A percentile compares a stretch with the other conserved stretches of the same genome.
phyloP scores from a whole-genome alignment of 2,888 invertebrate species.

The Plebejus anna region DNA sequence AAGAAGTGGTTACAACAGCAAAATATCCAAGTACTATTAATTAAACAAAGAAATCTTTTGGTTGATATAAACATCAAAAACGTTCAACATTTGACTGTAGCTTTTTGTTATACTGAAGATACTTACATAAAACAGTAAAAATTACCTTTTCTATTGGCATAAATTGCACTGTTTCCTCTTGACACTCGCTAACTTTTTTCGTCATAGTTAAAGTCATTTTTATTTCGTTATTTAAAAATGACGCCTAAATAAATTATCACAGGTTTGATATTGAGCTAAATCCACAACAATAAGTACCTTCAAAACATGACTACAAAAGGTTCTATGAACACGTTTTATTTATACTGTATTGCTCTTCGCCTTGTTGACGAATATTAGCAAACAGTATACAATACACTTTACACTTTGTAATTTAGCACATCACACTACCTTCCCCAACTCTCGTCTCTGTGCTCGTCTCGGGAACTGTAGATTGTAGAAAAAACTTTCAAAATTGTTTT shows the following conservation, averaged over 20 bases:
- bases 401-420: neutral
- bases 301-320: neutral
- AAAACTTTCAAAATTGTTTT: neutral
- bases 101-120: neutral
- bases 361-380: neutral
- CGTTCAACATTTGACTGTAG: neutral
- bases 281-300: neutral
- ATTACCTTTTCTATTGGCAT: conserved; percentile 73
- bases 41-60: no score
- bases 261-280: conserved; percentile 13
- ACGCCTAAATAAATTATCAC: conserved; percentile 29
- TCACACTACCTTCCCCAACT: neutral
- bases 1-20: neutral
- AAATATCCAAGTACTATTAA: neutral
- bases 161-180: conserved; percentile 69
- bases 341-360: conserved; percentile 8
- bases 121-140: conserved; percentile 16
- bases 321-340: neutral
- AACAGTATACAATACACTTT: neutral
- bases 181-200: conserved; percentile 70
- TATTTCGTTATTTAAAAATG: conserved; percentile 27
- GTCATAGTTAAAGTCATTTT: conserved; percentile 72
- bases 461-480: neutral
- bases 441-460: no score
- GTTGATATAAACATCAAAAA: neutral